Conservation (phyloP, 2,113 vertebrate species). For the Gymnorhina tibicen region DNA sequence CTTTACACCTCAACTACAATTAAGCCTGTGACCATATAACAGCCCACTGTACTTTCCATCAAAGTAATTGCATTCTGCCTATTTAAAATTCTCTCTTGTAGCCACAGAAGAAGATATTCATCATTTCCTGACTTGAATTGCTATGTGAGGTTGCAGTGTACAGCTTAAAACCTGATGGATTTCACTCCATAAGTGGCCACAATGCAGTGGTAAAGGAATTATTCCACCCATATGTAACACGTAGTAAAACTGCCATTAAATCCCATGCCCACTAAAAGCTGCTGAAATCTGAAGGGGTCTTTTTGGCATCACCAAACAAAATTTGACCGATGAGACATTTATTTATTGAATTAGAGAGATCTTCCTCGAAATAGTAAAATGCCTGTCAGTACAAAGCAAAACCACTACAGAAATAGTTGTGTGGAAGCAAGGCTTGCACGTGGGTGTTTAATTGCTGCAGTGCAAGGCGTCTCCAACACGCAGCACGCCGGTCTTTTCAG, state of each 20-base stretch:
- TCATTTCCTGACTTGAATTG: not conserved
- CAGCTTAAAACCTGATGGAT: not conserved
- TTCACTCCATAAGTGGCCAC: not conserved
- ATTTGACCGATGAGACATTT: not conserved
- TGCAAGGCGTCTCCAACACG: not conserved
- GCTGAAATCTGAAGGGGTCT: not conserved
- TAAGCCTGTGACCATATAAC: not conserved
- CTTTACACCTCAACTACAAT: not conserved
- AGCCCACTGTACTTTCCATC: not conserved
- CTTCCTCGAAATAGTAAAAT: not conserved
- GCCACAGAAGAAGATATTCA: not conserved
- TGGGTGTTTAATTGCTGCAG: not conserved
- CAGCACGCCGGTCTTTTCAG: not conserved
- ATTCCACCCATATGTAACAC: not conserved
- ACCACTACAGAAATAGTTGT: too few species aligned
- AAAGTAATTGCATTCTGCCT: not conserved
- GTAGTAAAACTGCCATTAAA: not conserved
- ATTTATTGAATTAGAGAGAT: not conserved
- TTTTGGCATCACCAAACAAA: not conserved
- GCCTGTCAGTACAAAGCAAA: not conserved
- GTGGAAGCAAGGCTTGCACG: not conserved
- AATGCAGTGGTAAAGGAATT: not conserved
- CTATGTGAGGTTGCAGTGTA: not conserved
- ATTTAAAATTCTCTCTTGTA: constrained; percentile 29
- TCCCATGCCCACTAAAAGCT: not conserved